Percentiles rank a stretch among this genome's conserved stretches.
Conservation (phyloP, 1,140 invertebrate species). For the Drosophila busckii region DNA sequence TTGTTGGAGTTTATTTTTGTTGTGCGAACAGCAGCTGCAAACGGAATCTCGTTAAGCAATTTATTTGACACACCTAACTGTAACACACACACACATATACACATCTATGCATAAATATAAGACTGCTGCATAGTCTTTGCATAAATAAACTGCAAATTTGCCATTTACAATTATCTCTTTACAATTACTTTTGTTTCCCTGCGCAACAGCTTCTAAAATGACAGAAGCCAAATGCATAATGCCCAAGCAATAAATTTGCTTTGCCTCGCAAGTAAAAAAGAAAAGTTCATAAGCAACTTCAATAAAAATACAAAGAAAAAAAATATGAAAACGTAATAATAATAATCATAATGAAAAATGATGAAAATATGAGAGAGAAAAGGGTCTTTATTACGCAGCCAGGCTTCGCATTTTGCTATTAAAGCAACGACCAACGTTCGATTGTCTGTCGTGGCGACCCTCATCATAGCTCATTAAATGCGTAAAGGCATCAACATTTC, state of each 20-base stretch:
- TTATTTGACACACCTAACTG: constrained; percentile 14
- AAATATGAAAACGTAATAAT: too few species aligned
- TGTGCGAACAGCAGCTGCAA: constrained; percentile 22
- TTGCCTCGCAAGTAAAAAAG: too few species aligned
- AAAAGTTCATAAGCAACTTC: constrained; percentile 75
- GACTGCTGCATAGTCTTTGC: too few species aligned
- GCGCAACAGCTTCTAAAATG: constrained; percentile 23
- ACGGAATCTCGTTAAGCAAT: constrained; percentile 35
- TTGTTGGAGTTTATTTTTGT: constrained; percentile 56
- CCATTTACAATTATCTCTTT: constrained; percentile 3
- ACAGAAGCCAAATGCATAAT: too few species aligned
- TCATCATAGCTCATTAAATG: constrained; percentile 77
- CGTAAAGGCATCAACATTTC: constrained; percentile 54
- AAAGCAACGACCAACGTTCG: constrained; percentile 39
- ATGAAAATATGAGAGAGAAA: too few species aligned
- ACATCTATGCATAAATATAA: constrained; percentile 52
- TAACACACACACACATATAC: background rate
- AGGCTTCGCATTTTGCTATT: constrained; percentile 64
- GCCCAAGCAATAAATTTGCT: too few species aligned
- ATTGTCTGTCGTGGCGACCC: constrained; percentile 43
- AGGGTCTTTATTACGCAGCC: too few species aligned
- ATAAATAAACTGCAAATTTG: background rate
- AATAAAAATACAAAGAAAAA: constrained; percentile 72
- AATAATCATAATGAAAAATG: too few species aligned
- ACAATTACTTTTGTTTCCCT: constrained; percentile 11